Percentiles rank a stretch among this genome's conserved stretches.
Evolutionary conservation across 2,888 invertebrate species (phyloP).

Genomic region (Neocrepidodera transversa): DNA sequence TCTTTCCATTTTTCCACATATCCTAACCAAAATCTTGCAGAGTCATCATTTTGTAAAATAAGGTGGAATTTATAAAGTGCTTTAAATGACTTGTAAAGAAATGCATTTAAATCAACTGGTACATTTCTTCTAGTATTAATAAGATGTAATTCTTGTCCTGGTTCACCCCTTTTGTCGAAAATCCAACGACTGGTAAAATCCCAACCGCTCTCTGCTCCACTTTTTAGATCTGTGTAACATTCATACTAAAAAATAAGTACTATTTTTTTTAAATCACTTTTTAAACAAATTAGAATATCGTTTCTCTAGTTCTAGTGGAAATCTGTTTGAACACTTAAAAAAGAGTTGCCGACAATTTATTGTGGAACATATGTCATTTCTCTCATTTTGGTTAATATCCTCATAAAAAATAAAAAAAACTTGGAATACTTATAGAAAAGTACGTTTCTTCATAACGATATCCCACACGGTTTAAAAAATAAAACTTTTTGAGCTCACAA

Average conservation of each 20-base stretch:
- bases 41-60: constrained; percentile 61
- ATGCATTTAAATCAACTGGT: constrained; percentile 84
- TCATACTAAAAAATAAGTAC: constrained; percentile 47
- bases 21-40: constrained; percentile 63
- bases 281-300: no score
- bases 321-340: no score
- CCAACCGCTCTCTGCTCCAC: constrained; percentile 83
- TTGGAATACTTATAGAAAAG: no score
- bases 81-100: constrained; percentile 73
- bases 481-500: no score
- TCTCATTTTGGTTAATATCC: no score
- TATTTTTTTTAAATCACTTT: no score
- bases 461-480: no score
- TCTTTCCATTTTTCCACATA: constrained; percentile 59
- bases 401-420: no score
- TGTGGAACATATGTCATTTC: no score
- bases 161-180: constrained; percentile 62
- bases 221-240: constrained; percentile 66
- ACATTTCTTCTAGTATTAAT: constrained; percentile 73
- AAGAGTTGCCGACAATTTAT: no score
- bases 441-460: no score
- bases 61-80: constrained; percentile 69
- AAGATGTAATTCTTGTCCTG: constrained; percentile 62
- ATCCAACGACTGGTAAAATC: constrained; percentile 88
- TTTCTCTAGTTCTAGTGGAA: no score